Percentiles rank a stretch among this genome's conserved stretches.
Conservation (phyloP, 2,113 vertebrate species). For the Picathartes gymnocephalus region DNA sequence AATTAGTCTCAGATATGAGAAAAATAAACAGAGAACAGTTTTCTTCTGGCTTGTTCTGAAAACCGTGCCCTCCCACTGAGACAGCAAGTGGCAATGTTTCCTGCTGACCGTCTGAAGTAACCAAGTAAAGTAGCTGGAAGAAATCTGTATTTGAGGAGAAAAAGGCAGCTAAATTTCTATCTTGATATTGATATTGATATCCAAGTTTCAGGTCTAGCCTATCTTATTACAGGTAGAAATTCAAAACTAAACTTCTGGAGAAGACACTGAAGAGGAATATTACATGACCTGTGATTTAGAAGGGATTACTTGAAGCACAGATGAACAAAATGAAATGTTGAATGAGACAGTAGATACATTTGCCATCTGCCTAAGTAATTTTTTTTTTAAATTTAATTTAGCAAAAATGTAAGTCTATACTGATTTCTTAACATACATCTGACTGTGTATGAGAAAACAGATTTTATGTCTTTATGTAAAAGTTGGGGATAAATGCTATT, state of each 20-base stretch:
- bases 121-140: neutral
- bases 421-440: neutral
- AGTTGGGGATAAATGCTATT: neutral
- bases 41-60: neutral
- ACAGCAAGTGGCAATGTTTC: neutral
- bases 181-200: neutral
- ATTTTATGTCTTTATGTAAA: neutral
- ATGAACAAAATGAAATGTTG: neutral
- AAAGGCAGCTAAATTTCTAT: neutral
- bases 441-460: neutral
- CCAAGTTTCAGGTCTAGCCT: neutral
- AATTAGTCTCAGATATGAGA: neutral
- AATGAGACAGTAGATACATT: neutral
- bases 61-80: neutral
- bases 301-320: neutral
- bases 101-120: neutral
- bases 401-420: neutral
- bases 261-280: neutral
- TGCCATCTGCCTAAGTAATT: neutral
- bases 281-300: neutral
- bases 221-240: neutral
- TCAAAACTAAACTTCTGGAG: neutral
- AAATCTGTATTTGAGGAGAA: neutral
- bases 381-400: neutral
- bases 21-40: neutral